Conservation (phyloP, 2,113 vertebrate genomes). For the Eulemur macaco region DNA sequence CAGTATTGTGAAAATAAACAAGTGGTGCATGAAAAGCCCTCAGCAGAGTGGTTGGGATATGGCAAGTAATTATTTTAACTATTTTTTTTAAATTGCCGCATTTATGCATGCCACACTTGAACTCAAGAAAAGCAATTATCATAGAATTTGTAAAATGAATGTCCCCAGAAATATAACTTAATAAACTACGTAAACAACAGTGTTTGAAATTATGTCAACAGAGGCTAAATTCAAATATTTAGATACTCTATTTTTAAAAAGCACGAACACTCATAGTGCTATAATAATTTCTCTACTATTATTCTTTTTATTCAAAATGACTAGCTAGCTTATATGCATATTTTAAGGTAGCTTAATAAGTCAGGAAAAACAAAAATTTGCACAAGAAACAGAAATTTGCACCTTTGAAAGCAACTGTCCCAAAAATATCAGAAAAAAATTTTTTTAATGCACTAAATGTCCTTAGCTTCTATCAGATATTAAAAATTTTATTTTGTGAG, state of each 20-base stretch:
- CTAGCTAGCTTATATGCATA: neutral
- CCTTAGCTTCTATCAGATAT: neutral
- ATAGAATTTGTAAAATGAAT: neutral
- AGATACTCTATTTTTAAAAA: neutral
- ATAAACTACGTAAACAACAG: conserved; percentile 24
- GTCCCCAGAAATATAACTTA: neutral
- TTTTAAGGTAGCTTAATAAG: neutral
- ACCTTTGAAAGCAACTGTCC: neutral
- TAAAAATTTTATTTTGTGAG: neutral
- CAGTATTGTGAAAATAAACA: neutral
- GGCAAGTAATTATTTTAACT: neutral
- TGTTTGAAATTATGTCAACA: neutral
- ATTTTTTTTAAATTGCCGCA: neutral
- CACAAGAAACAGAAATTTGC: neutral
- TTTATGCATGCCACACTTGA: neutral
- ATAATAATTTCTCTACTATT: neutral
- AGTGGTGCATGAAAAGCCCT: neutral
- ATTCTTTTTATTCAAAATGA: conserved; percentile 43
- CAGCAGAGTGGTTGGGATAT: neutral
- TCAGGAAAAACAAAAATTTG: neutral
- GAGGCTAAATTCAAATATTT: conserved; percentile 23
- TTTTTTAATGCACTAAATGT: neutral
- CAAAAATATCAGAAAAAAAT: neutral
- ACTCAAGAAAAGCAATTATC: neutral
- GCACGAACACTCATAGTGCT: neutral